phyloP scores from a whole-genome alignment of 2,113 vertebrate species.

The Desmodus rotundus region DNA sequence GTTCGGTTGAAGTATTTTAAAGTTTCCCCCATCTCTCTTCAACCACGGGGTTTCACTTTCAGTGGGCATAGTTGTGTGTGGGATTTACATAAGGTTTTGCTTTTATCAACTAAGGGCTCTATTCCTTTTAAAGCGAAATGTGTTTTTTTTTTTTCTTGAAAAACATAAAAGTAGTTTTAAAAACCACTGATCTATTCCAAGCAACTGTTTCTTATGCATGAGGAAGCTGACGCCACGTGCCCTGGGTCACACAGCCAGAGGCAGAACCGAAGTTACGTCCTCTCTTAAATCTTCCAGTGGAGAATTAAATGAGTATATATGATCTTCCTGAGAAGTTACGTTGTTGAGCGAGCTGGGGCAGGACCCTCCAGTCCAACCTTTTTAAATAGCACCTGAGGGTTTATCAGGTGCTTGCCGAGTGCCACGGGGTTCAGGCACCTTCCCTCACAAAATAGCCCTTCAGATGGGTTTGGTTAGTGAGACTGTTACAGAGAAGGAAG shows the following conservation, averaged over 20 bases:
- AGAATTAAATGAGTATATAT: fast-evolving
- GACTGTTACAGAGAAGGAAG: neutral
- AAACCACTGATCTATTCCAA: neutral
- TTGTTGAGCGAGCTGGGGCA: neutral
- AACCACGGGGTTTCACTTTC: neutral
- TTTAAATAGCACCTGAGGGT: neutral
- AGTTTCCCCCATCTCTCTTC: neutral
- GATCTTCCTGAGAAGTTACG: neutral
- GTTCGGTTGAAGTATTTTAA: neutral
- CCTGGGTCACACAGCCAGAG: neutral
- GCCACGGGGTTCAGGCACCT: fast-evolving
- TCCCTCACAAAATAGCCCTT: neutral
- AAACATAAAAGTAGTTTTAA: neutral
- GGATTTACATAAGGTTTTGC: neutral
- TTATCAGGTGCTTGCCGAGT: neutral
- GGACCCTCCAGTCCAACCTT: neutral
- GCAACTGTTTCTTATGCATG: neutral
- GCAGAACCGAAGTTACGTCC: neutral
- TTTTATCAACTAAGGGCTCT: neutral
- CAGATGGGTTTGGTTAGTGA: neutral
- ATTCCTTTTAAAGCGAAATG: constrained; percentile 4
- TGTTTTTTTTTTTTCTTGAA: neutral
- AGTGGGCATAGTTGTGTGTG: neutral
- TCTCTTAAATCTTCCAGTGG: neutral
- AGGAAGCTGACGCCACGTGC: neutral